These are phyloP conservation scores for Drosophila tripunctata DNA, from an alignment of 2,888 invertebrate genomes.

Conservation along the genomic window DNA sequence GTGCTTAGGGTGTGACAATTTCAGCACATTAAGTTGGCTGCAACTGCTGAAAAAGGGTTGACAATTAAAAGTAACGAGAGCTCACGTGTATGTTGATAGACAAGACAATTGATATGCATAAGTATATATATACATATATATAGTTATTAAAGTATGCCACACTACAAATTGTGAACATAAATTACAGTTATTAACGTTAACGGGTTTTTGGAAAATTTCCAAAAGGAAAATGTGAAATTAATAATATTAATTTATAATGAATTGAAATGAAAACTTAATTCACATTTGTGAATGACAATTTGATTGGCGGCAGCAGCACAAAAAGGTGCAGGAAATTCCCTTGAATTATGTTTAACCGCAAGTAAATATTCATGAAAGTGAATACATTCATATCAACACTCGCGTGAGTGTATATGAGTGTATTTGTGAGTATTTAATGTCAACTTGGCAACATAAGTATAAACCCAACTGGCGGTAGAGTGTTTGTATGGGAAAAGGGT, in stretches of 20 bases:
- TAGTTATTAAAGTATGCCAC: neutral
- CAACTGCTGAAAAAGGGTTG: neutral
- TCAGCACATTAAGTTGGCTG: neutral
- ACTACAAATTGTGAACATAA: neutral
- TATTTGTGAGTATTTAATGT: constrained; percentile 34
- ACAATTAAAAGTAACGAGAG: neutral
- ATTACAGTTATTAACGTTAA: neutral
- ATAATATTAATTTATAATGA: constrained; percentile 2
- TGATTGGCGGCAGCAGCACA: constrained; percentile 26
- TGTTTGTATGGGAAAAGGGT: neutral
- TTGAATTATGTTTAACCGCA: constrained; percentile 26
- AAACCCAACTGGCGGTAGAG: constrained; percentile 9
- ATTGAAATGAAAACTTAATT: constrained; percentile 3
- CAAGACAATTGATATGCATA: no score
- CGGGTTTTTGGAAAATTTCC: neutral
- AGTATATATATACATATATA: no score
- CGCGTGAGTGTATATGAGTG: constrained; percentile 2
- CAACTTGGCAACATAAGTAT: constrained; percentile 41
- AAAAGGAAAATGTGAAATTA: neutral
- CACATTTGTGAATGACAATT: constrained; percentile 11
- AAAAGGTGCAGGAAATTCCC: constrained; percentile 1
- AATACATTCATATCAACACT: constrained; percentile 2
- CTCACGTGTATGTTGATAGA: neutral
- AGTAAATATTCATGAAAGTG: constrained; percentile 17
- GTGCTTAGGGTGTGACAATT: neutral